Base-by-base conservation (phyloP, 1,140 invertebrate species). In the Diachasmimorpha longicaudata region DNA sequence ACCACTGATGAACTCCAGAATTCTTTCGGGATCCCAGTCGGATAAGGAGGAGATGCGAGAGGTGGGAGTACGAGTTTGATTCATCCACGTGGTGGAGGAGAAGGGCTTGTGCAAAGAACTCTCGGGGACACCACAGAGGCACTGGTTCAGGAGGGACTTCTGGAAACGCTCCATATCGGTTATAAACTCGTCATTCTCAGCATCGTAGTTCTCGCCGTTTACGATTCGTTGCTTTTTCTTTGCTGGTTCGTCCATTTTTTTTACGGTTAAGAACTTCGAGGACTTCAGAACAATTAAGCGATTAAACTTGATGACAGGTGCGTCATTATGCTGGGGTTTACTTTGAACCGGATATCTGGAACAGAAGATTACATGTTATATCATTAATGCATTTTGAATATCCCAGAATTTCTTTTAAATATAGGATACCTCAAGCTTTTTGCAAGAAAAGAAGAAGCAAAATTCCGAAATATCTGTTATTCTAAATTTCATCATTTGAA, bases 1-100 rank as follows among this genome's bases (percentile, higher is more conserved):
- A 78, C 94, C 94, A 70, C 95, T 96, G 66, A 96, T 87, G 82
- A 95, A 96, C 79, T 95, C 92, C 6, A 96, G 82, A 8, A 93
- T 91, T 82, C 93, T 92, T 76, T 93, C 92, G 4, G 92, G 85
- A 8, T 93, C 92, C 94, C 94, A 95, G 77, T 94, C 92, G 3
- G 91, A 90, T 58, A 95, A 84, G 11, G 90, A 88, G 11, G 90
- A 89, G 16, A 89, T 69, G 91, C 90, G 16, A 13, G 25, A 37
- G n/a, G 25, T 36, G 36, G 36, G 39, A 16, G 36, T 39, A 5
- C 58, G 6, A 23, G 21, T 31, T 13, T 63, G 58, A 19, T n/a
- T 48, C 13, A 46, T 52, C 31, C 73, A 19, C 2, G 46, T 37
- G 11, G 16, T 55, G 48, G 92, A 89, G 66, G 92, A 92, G 81